phyloP scores from a whole-genome alignment of 1,140 invertebrate species.

The Dendroctonus ponderosae region DNA sequence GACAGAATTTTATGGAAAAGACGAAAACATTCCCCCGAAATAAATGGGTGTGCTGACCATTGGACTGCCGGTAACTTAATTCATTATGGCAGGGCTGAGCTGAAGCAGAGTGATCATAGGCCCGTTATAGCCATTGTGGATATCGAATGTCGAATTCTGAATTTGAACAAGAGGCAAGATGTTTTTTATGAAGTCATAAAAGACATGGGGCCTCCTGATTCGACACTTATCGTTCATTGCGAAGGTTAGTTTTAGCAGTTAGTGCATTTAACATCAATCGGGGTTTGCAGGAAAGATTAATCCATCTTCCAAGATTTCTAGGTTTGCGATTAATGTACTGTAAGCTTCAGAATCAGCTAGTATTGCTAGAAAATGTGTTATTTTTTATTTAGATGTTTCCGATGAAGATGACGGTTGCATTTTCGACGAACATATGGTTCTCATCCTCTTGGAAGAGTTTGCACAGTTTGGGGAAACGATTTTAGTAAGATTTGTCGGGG shows the following conservation, averaged over 20 bases:
- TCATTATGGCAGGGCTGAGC: conserved; percentile 88
- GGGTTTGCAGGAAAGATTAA: no score
- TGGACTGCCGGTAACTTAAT: conserved; percentile 70
- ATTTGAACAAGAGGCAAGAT: conserved; percentile 67
- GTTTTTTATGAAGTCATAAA: conserved; percentile 84
- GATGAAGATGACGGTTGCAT: conserved; percentile 50
- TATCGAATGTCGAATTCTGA: conserved; percentile 78
- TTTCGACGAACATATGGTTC: conserved; percentile 72
- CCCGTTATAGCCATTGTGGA: conserved; percentile 90
- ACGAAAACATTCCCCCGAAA: conserved; percentile 68
- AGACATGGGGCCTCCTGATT: conserved; percentile 90
- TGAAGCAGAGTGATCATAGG: conserved; percentile 97
- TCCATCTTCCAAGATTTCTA: no score
- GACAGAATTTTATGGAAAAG: conserved; percentile 92
- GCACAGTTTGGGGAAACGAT: conserved; percentile 81
- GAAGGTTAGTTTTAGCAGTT: conserved; percentile 25
- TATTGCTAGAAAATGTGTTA: conserved; percentile 11
- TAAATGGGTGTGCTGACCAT: conserved; percentile 43
- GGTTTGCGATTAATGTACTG: no score
- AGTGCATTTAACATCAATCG: no score
- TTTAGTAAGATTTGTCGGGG: conserved; percentile 84
- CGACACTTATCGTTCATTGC: conserved; percentile 80
- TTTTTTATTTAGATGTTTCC: conserved; percentile 33
- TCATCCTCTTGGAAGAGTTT: conserved; percentile 68
- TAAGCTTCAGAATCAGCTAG: no score